Percentiles rank a stretch among this genome's conserved stretches.
phyloP scores from a whole-genome alignment of 2,113 vertebrate genomes.

The Monopterus albus region DNA sequence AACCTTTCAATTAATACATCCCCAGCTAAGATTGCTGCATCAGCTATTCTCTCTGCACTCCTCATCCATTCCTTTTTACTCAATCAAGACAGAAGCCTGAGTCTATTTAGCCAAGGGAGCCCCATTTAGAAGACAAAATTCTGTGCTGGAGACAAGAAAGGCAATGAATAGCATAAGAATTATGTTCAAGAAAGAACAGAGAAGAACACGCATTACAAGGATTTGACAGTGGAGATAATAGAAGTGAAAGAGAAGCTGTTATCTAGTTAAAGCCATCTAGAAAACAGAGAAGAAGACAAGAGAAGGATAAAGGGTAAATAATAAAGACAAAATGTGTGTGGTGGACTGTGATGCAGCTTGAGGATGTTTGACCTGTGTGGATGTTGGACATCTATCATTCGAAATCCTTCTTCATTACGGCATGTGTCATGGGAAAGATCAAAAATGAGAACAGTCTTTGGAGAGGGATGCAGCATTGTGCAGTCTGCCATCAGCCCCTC shows the following conservation, averaged over 20 bases:
- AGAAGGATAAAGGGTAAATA: not conserved
- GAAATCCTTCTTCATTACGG: not conserved
- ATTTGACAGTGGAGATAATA: slow-evolving; percentile 46
- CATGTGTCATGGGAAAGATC: not conserved
- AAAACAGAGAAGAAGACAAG: not conserved
- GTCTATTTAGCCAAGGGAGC: slow-evolving; percentile 73
- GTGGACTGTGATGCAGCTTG: slow-evolving; percentile 23
- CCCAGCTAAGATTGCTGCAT: slow-evolving; percentile 73
- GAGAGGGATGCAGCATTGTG: not conserved
- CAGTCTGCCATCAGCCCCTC: slow-evolving; percentile 34
- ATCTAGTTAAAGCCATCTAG: slow-evolving; percentile 23
- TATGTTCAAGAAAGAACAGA: slow-evolving; percentile 43
- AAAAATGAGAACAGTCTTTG: slow-evolving; percentile 27
- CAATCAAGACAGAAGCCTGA: slow-evolving; percentile 64
- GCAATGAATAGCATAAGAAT: slow-evolving; percentile 57
- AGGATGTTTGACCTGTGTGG: slow-evolving; percentile 23
- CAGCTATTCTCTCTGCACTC: slow-evolving; percentile 74
- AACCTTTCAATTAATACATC: slow-evolving; percentile 82
- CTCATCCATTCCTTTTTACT: slow-evolving; percentile 67
- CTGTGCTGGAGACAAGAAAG: slow-evolving; percentile 35
- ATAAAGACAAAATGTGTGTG: slow-evolving; percentile 6
- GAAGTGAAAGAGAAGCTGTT: slow-evolving; percentile 28
- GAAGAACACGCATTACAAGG: slow-evolving; percentile 5
- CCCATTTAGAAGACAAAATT: slow-evolving; percentile 71
- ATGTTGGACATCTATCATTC: slow-evolving; percentile 15